Evolutionary conservation across 2,113 vertebrate genomes (phyloP).

Genomic region (Phodopus roborovskii): DNA sequence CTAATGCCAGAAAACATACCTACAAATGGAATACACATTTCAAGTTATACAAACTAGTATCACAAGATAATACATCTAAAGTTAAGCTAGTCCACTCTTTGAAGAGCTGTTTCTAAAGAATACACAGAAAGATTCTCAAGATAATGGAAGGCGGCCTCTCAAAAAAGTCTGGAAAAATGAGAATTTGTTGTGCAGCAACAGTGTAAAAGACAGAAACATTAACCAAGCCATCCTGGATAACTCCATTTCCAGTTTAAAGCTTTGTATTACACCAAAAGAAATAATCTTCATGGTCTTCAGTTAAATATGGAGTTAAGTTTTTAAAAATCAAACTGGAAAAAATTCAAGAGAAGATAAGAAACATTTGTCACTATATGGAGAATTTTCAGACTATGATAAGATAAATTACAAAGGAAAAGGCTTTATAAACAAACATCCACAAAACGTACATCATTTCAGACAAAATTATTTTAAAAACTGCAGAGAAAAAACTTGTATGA

Average conservation of each 20-base stretch:
- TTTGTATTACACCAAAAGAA: neutral
- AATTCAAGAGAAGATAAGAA: neutral
- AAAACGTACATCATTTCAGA: neutral
- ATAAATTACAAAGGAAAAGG: constrained; percentile 15
- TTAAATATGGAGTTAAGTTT: neutral
- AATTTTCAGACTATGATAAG: neutral
- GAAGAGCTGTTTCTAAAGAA: neutral
- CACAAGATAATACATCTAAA: neutral
- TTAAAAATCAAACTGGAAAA: neutral
- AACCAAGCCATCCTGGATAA: neutral
- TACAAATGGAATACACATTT: neutral
- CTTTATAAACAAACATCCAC: neutral
- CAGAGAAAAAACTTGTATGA: neutral
- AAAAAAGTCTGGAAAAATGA: neutral
- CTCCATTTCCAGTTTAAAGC: neutral
- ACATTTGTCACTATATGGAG: neutral
- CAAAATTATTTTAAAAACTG: constrained; percentile 9
- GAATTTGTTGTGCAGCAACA: neutral
- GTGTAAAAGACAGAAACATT: neutral
- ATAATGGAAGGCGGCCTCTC: neutral
- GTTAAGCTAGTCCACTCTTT: neutral
- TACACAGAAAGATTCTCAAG: neutral
- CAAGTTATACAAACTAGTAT: neutral
- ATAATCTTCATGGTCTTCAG: constrained; percentile 26
- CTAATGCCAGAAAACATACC: neutral